A percentile compares a stretch with the other conserved stretches of the same genome.
Conservation (phyloP, 2,888 invertebrate genomes). For the Quadroppia sp. region DNA sequence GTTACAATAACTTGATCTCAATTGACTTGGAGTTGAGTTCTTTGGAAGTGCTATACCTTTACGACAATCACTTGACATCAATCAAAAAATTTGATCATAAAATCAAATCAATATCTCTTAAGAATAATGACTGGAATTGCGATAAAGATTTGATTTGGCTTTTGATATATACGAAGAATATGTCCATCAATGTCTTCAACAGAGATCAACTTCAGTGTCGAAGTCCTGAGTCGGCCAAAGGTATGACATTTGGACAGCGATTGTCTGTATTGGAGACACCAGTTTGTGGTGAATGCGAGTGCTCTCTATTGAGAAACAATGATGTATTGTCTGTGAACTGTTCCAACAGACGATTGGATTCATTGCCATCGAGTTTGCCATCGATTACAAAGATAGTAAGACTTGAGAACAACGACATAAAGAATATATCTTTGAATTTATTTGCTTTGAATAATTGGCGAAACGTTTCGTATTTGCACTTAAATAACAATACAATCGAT, state of each 20-base stretch:
- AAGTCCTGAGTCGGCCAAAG: conserved; percentile 42
- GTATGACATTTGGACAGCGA: conserved; percentile 45
- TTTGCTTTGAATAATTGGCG: conserved; percentile 30
- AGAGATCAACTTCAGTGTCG: conserved; percentile 21
- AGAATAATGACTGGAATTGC: conserved; percentile 46
- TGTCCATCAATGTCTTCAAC: conserved; percentile 6
- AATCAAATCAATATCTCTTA: neutral
- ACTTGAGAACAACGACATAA: conserved; percentile 45
- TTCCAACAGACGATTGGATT: conserved; percentile 41
- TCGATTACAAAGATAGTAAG: conserved; percentile 45
- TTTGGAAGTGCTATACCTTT: conserved; percentile 4
- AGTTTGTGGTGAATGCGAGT: conserved; percentile 45
- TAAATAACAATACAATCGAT: conserved; percentile 47
- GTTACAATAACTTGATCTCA: conserved; percentile 27
- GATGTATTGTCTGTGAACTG: conserved; percentile 46
- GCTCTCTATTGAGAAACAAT: conserved; percentile 43
- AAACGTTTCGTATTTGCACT: conserved; percentile 44
- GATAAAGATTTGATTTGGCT: conserved; percentile 45
- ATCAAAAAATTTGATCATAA: neutral
- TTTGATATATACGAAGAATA: neutral
- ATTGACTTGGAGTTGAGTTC: conserved; percentile 26
- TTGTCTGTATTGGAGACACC: conserved; percentile 44
- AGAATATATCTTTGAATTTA: conserved; percentile 39
- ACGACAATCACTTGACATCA: conserved; percentile 20
- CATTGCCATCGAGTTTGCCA: conserved; percentile 45